These are phyloP conservation scores for Halichondria panicea DNA, from an alignment of 37 sponge, comb jelly and placozoan species.

Conservation along the genomic window DNA sequence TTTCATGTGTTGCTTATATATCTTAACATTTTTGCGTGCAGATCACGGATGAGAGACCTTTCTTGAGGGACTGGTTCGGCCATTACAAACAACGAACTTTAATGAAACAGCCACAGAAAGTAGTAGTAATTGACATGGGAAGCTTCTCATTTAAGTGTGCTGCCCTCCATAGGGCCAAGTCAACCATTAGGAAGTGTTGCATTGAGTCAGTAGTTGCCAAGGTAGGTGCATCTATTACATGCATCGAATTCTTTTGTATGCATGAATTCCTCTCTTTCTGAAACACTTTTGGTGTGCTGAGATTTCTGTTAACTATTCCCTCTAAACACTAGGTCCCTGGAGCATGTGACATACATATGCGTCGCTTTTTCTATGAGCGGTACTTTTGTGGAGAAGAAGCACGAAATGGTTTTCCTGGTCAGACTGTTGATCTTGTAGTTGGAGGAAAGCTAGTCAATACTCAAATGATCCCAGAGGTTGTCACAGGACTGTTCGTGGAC, in stretches of 20 bases:
- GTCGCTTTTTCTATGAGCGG: conserved; percentile 11
- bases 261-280: too few relatives aligned
- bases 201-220: conserved; percentile 25
- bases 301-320: too few relatives aligned
- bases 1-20: too few relatives aligned
- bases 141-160: conserved; percentile 45
- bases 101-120: not conserved
- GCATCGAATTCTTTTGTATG: too few relatives aligned
- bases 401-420: not conserved
- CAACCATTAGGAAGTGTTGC: conserved; percentile 5
- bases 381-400: conserved; percentile 52
- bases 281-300: too few relatives aligned
- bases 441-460: not conserved
- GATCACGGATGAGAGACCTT: too few relatives aligned
- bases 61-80: conserved; percentile 37
- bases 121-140: conserved; percentile 19
- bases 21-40: too few relatives aligned
- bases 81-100: conserved; percentile 18
- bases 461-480: conserved; percentile 6
- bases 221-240: too few relatives aligned
- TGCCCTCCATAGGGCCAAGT: not conserved
- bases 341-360: conserved; percentile 39
- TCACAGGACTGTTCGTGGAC: conserved; percentile 11
- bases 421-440: conserved; percentile 10
- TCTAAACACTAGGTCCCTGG: conserved; percentile 45